phyloP scores from a whole-genome alignment of 1,140 invertebrate genomes.

The Tetraneura akinire region DNA sequence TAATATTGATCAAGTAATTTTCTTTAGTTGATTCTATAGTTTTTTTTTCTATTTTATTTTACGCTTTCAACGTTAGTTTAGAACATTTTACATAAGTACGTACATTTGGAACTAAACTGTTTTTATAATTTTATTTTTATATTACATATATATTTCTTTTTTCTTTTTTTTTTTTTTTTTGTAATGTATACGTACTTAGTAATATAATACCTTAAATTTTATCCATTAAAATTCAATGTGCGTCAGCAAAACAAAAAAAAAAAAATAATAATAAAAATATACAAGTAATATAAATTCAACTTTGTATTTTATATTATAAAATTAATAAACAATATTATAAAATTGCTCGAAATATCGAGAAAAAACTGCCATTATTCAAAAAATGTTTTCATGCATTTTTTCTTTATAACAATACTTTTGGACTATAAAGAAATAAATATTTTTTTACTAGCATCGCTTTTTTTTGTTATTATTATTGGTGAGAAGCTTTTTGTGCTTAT shows the following conservation, averaged over 20 bases:
- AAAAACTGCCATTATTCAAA: background rate
- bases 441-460: background rate
- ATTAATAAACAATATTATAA: background rate
- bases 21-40: background rate
- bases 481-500: constrained; percentile 28
- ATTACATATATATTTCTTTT: no score
- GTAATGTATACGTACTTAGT: background rate
- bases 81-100: constrained; percentile 37
- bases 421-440: background rate
- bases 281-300: no score
- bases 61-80: constrained; percentile 39
- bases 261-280: no score
- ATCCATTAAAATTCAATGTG: background rate
- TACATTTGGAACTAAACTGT: constrained; percentile 1
- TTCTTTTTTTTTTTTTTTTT: background rate
- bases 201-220: background rate
- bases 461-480: constrained; percentile 18
- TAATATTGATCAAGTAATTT: background rate
- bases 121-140: constrained; percentile 8
- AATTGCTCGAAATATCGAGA: background rate
- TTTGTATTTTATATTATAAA: no score
- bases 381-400: constrained; percentile 18
- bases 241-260: background rate
- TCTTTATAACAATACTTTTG: background rate
- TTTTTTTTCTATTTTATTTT: constrained; percentile 28